These are phyloP conservation scores for Cataglyphis livida DNA, from an alignment of 2,888 invertebrate genomes.

Conservation along the genomic window DNA sequence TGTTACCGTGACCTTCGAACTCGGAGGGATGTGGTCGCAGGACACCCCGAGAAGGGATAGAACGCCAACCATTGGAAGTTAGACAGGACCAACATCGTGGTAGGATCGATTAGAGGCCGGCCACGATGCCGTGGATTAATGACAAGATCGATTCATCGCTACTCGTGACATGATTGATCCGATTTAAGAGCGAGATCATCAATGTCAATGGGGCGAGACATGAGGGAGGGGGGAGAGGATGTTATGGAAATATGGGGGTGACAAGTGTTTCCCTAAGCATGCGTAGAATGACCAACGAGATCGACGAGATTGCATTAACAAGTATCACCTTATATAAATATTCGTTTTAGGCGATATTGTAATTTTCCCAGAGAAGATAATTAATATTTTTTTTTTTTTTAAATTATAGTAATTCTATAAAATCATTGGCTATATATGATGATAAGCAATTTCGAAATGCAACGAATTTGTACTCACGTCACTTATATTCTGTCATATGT, in stretches of 20 bases:
- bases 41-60: conserved; percentile 65
- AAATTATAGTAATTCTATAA: background rate
- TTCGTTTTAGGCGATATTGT: background rate
- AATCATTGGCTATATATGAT: background rate
- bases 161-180: conserved; percentile 36
- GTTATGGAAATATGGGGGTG: background rate
- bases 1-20: conserved; percentile 80
- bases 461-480: background rate
- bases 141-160: conserved; percentile 44
- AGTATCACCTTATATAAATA: background rate
- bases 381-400: background rate
- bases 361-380: background rate
- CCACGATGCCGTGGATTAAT: conserved; percentile 32
- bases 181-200: conserved; percentile 8
- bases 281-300: background rate
- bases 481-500: background rate
- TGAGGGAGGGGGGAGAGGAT: background rate
- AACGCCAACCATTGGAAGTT: conserved; percentile 68
- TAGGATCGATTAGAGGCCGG: conserved; percentile 68
- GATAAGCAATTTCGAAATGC: background rate
- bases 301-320: background rate
- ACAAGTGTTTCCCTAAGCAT: background rate
- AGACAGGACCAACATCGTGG: conserved; percentile 52
- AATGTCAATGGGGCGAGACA: conserved; percentile 7
- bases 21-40: conserved; percentile 72